A percentile compares a stretch with the other conserved stretches of the same genome.
phyloP scores from a whole-genome alignment of 2,113 vertebrate species.

The Carassius auratus region DNA sequence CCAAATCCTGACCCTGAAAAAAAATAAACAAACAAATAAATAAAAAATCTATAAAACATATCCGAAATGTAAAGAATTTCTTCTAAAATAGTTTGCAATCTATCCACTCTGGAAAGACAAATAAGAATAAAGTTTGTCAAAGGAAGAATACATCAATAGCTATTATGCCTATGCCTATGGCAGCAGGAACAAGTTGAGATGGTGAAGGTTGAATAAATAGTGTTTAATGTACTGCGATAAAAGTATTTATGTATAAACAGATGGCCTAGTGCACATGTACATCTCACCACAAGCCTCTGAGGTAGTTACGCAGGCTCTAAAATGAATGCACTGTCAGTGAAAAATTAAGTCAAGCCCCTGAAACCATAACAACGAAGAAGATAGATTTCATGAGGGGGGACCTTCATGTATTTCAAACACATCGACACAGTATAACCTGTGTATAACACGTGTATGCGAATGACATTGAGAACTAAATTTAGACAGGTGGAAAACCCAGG shows the following conservation, averaged over 20 bases:
- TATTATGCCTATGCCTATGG: slow-evolving; percentile 33
- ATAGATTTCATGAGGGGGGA: background rate
- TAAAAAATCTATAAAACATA: background rate
- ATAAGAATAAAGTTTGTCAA: background rate
- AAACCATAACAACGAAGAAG: slow-evolving; percentile 34
- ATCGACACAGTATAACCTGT: background rate
- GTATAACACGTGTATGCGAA: background rate
- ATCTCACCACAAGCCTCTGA: slow-evolving; percentile 45
- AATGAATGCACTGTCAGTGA: slow-evolving; percentile 30
- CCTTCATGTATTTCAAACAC: background rate
- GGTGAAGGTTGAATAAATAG: slow-evolving; percentile 46
- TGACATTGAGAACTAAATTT: slow-evolving; percentile 47
- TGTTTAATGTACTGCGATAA: slow-evolving; percentile 43
- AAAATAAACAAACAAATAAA: too few species aligned
- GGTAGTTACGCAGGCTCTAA: slow-evolving; percentile 37
- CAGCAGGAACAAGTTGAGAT: slow-evolving; percentile 1
- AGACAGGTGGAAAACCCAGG: slow-evolving; percentile 74
- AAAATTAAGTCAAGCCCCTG: slow-evolving; percentile 38
- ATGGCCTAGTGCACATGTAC: slow-evolving; percentile 28
- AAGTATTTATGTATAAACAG: slow-evolving; percentile 52
- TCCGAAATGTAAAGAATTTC: background rate
- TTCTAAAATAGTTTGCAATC: background rate
- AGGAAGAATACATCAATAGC: slow-evolving; percentile 33
- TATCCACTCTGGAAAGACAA: background rate
- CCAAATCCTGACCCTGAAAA: background rate